phyloP scores from a whole-genome alignment of 2,113 vertebrate genomes.

The Aix galericulata region DNA sequence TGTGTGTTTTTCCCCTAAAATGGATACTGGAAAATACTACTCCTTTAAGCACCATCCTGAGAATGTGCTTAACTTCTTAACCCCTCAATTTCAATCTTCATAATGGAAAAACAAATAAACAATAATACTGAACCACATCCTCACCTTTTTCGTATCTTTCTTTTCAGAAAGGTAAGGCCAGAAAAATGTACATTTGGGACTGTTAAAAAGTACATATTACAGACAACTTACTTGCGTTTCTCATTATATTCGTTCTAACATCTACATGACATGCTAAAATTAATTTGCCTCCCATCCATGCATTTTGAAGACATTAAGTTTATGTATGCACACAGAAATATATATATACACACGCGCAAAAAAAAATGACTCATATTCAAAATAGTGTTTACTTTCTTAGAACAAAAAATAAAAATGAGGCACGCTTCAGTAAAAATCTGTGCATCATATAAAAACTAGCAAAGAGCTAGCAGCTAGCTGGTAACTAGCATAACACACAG shows the following conservation, averaged over 20 bases:
- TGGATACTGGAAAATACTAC: neutral
- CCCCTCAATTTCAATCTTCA: neutral
- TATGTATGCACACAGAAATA: neutral
- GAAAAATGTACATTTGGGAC: neutral
- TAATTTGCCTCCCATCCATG: neutral
- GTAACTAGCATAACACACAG: neutral
- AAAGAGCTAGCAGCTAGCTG: neutral
- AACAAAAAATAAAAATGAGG: neutral
- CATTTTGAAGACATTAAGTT: neutral
- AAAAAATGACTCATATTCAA: neutral
- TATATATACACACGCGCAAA: neutral
- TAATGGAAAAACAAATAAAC: neutral
- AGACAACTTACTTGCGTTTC: neutral
- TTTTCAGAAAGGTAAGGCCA: neutral
- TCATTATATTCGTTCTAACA: neutral
- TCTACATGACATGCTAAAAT: neutral
- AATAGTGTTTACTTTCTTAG: neutral
- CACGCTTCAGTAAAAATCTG: neutral
- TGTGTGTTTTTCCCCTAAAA: rapidly evolving
- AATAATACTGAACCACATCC: neutral
- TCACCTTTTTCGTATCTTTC: neutral
- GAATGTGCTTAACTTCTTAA: neutral
- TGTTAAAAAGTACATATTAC: neutral
- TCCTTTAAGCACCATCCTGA: neutral
- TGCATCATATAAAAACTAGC: neutral